phyloP scores from a whole-genome alignment of 2,797 vertebrate species.

The Lepus oiostolus region DNA sequence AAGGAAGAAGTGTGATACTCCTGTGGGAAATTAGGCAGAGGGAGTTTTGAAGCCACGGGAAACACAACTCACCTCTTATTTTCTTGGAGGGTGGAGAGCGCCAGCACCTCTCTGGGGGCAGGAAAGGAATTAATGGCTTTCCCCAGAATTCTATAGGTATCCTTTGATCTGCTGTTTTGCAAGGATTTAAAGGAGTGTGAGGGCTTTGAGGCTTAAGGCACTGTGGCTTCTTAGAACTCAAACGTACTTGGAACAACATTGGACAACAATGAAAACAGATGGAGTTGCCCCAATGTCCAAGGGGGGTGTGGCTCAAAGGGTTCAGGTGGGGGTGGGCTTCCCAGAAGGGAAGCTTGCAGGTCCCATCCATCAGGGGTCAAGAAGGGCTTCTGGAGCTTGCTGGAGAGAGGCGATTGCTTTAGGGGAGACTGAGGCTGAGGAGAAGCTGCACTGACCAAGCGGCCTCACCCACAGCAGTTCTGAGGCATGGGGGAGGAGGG shows the following conservation, averaged over 20 bases:
- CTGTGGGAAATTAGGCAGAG: neutral
- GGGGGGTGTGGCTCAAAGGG: neutral
- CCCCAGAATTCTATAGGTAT: neutral
- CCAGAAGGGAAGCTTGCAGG: neutral
- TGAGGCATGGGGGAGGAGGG: neutral
- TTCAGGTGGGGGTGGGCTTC: neutral
- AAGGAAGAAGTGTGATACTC: no score
- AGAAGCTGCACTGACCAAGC: neutral
- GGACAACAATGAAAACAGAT: neutral
- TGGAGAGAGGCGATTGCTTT: neutral
- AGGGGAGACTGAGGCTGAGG: neutral
- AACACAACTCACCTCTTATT: neutral
- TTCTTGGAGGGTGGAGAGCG: neutral
- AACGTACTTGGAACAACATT: neutral
- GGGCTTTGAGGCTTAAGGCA: neutral
- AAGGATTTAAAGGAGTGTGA: neutral
- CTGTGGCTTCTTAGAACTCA: neutral
- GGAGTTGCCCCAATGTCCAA: neutral
- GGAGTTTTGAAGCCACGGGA: neutral
- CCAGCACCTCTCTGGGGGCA: neutral
- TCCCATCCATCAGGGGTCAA: neutral
- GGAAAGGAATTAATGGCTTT: neutral
- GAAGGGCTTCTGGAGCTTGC: neutral
- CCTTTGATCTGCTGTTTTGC: neutral
- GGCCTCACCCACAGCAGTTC: accelerated